Conservation (phyloP, 2,888 invertebrate genomes). For the Melanchra persicariae region DNA sequence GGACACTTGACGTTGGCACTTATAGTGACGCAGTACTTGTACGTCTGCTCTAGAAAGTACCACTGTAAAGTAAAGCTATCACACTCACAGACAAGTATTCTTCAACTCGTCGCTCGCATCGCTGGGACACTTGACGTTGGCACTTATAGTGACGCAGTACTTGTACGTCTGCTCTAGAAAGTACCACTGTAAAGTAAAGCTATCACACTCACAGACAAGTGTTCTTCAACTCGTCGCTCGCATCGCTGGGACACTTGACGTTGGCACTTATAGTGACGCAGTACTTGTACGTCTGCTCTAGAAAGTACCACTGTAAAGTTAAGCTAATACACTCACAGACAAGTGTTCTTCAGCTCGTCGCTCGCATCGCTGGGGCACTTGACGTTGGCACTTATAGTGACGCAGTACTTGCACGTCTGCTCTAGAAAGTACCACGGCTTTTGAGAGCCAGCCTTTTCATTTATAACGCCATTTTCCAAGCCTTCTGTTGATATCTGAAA, state of each 20-base stretch:
- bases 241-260: conserved; percentile 61
- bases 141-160: conserved; percentile 70
- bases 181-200: conserved; percentile 58
- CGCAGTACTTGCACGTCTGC: conserved; percentile 70
- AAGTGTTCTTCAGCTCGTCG: conserved; percentile 49
- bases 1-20: conserved; percentile 65
- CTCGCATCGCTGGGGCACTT: conserved; percentile 63
- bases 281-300: conserved; percentile 70
- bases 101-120: conserved; percentile 58
- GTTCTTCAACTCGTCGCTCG: conserved; percentile 50
- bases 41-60: conserved; percentile 70
- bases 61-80: conserved; percentile 47
- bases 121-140: conserved; percentile 60
- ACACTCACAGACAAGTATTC: conserved; percentile 66
- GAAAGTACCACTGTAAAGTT: conserved; percentile 65
- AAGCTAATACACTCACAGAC: conserved; percentile 65
- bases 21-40: conserved; percentile 72
- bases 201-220: conserved; percentile 67
- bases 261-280: conserved; percentile 70
- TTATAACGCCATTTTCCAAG: conserved; percentile 73
- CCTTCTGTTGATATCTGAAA: conserved; percentile 66
- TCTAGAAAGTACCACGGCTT: conserved; percentile 72
- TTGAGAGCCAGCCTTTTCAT: conserved; percentile 60
- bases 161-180: conserved; percentile 71
- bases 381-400: conserved; percentile 66